These are phyloP conservation scores for Nesoenas mayeri DNA, from an alignment of 2,113 vertebrate genomes.

Conservation along the genomic window DNA sequence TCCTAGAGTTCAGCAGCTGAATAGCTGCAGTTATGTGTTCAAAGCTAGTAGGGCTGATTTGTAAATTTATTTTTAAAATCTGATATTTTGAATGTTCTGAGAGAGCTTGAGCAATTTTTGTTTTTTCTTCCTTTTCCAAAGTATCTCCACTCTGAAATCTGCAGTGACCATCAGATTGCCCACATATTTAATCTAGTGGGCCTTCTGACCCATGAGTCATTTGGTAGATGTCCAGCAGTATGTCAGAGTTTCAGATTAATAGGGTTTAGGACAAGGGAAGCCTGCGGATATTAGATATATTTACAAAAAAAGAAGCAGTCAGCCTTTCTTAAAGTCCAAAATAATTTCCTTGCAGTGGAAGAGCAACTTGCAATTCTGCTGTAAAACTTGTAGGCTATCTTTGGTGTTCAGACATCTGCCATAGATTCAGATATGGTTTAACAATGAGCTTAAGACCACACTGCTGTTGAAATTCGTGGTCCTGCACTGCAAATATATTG, in stretches of 20 bases:
- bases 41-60: neutral
- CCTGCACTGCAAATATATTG: neutral
- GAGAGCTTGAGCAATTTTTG: neutral
- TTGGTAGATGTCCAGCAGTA: neutral
- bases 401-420: neutral
- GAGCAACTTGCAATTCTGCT: neutral
- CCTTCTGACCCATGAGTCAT: neutral
- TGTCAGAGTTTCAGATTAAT: neutral
- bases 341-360: neutral
- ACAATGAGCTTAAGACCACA: accelerated
- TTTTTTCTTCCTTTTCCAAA: neutral
- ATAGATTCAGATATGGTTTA: neutral
- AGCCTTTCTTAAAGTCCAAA: neutral
- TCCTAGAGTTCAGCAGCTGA: neutral
- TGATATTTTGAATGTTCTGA: neutral
- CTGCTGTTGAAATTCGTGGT: neutral
- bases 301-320: neutral
- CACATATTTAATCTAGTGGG: neutral
- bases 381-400: neutral
- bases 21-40: neutral
- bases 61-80: neutral
- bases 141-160: neutral
- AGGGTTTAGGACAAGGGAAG: neutral
- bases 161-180: neutral
- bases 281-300: neutral